phyloP scores from a whole-genome alignment of 23 tunicate species.

The Oikopleura dioica region DNA sequence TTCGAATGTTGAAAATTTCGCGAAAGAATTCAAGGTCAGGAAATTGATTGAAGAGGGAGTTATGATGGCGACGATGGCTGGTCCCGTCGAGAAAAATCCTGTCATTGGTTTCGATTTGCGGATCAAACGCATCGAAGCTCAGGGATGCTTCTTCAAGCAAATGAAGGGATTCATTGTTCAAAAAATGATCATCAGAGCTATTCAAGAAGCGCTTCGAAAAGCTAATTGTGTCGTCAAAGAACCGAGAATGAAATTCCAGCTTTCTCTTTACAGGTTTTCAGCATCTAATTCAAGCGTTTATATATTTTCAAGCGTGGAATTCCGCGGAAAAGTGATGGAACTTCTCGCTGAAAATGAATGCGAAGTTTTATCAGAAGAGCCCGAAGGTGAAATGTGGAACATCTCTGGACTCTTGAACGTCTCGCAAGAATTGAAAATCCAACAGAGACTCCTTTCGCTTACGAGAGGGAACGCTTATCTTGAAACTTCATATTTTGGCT shows the following conservation, averaged over 20 bases:
- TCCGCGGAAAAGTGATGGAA: background rate
- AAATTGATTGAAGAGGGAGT: background rate
- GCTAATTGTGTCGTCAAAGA: background rate
- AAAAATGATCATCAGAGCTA: background rate
- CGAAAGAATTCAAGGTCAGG: too few relatives aligned
- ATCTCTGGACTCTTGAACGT: background rate
- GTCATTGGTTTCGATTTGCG: background rate
- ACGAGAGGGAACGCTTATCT: background rate
- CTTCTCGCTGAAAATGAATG: background rate
- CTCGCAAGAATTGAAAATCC: background rate
- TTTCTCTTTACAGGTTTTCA: background rate
- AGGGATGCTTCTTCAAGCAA: background rate
- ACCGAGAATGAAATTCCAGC: background rate
- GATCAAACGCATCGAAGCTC: background rate
- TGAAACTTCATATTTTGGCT: background rate
- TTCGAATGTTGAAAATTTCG: too few relatives aligned
- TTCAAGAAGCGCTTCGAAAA: background rate
- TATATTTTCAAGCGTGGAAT: background rate
- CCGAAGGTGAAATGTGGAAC: background rate
- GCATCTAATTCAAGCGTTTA: too few relatives aligned
- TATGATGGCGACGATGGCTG: background rate
- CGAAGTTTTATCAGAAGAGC: background rate
- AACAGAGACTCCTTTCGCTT: background rate
- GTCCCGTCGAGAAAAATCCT: background rate
- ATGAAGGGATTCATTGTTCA: background rate